phyloP scores from a whole-genome alignment of 2,888 invertebrate species.

The Vesta saturnalis region DNA sequence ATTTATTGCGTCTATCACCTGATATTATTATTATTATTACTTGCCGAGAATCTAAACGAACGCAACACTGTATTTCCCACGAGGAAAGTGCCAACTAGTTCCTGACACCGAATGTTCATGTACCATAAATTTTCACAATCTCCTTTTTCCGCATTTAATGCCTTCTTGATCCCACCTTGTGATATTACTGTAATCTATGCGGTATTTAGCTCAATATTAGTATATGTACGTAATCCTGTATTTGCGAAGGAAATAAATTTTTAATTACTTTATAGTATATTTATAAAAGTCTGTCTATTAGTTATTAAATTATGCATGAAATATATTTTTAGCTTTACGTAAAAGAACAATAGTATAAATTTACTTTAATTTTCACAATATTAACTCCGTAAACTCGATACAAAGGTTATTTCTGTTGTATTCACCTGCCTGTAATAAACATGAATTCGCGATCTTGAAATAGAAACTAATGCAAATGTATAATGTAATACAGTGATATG shows the following conservation, averaged over 20 bases:
- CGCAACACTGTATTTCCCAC: slow-evolving; percentile 47
- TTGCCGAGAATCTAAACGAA: slow-evolving; percentile 23
- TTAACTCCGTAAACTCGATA: too few relatives aligned
- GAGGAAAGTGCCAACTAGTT: slow-evolving; percentile 52
- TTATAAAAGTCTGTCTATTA: neutral
- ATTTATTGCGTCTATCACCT: slow-evolving; percentile 10
- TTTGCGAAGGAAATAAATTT: neutral
- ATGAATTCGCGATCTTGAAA: too few relatives aligned
- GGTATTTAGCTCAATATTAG: slow-evolving; percentile 3
- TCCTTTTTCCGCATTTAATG: slow-evolving; percentile 31
- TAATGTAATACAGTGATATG: too few relatives aligned
- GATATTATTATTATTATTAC: slow-evolving; percentile 22
- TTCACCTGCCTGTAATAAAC: too few relatives aligned
- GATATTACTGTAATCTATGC: slow-evolving; percentile 21
- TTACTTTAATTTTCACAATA: too few relatives aligned
- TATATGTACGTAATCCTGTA: slow-evolving; percentile 7
- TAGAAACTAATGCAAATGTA: too few relatives aligned
- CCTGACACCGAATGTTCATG: slow-evolving; percentile 51
- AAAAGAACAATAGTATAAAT: too few relatives aligned
- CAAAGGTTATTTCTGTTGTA: too few relatives aligned
- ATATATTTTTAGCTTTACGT: neutral
- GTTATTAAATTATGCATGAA: too few relatives aligned
- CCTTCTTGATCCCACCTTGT: slow-evolving; percentile 26
- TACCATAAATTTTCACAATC: slow-evolving; percentile 27
- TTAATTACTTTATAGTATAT: neutral